Conservation (phyloP, 2,797 vertebrate species). For the Amniataba percoides region DNA sequence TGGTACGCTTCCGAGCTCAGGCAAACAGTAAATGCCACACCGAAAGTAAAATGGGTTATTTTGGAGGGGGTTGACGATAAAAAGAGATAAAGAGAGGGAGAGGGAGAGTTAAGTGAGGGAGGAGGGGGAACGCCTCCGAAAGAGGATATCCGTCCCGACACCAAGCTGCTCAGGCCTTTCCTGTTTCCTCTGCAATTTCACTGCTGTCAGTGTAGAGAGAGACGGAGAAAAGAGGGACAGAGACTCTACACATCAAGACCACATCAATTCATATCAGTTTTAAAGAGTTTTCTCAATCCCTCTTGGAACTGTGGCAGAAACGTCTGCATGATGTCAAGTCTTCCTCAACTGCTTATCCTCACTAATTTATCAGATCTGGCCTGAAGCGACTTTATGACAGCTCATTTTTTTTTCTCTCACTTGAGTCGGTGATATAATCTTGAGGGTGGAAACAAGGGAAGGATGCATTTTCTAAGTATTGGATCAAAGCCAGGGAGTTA, state of each 20-base stretch:
- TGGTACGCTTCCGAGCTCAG: not conserved
- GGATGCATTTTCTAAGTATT: slow-evolving; percentile 72
- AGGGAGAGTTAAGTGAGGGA: slow-evolving; percentile 77
- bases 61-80: slow-evolving; percentile 37
- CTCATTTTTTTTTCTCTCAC: slow-evolving; percentile 5
- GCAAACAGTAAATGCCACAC: slow-evolving; percentile 53
- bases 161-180: slow-evolving; percentile 86
- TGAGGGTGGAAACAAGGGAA: slow-evolving; percentile 60
- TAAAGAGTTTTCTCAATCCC: slow-evolving; percentile 18
- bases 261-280: slow-evolving; percentile 24
- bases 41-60: slow-evolving; percentile 36
- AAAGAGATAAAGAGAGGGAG: slow-evolving; percentile 77
- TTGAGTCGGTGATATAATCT: slow-evolving; percentile 51
- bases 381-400: slow-evolving; percentile 21
- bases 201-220: slow-evolving; percentile 73
- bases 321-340: not conserved
- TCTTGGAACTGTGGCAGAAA: slow-evolving; percentile 16
- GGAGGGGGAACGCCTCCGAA: slow-evolving; percentile 79
- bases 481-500: slow-evolving; percentile 58
- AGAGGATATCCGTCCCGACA: slow-evolving; percentile 88
- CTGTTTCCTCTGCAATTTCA: slow-evolving; percentile 86
- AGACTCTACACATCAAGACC: slow-evolving; percentile 28
- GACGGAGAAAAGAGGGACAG: slow-evolving; percentile 30
- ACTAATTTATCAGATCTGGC: slow-evolving; percentile 30
- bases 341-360: not conserved